Evolutionary conservation across 2,113 vertebrate species (phyloP), one percentile per base, ranked within the genome.

Genomic region (Hydrochoerus hydrochaeris): DNA sequence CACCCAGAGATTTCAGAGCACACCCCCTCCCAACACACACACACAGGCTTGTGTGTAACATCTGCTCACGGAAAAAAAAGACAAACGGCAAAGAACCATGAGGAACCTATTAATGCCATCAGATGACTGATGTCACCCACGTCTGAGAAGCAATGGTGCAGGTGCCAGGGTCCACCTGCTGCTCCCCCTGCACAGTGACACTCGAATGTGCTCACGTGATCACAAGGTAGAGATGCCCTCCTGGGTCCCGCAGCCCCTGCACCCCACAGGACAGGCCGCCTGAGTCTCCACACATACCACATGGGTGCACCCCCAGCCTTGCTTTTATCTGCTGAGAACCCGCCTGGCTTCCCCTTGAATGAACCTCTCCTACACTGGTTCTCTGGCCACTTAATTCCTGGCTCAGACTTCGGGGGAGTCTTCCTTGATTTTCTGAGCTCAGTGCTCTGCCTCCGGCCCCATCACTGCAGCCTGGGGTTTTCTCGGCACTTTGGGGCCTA

Each of bases 61-160:
- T 75, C 57, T 75, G 57, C 7, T 78, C 69, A 41, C 3, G 46
- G 41, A 89, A 78, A n/a, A 22, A 71, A 49, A 0, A 7, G 77
- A 75, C 20, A 1, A 1, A 4, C 1, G 49, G 78, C 57, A 52
- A 28, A 60, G 30, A 38, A 58, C 69, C 63, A 58, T 41, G 0
- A 0, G 10, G 58, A 52, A 19, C 0, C 71, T 35, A 32, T 3
- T 28, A n/a, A 35, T 0, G 52, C n/a, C 3, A 71, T 19, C 69
- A 24, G 14, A 22, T 32, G 24, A 17, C 38, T 32, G 26, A 22
- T 35, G 28, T 17, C 3, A 0, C 58, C 71, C 10, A n/a, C 10
- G 1, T 5, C 28, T 12, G 65, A 19, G 22, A n/a, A 16, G 65
- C 54, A 2, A 12, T 58, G 28, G n/a, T 46, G 7, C n/a, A 41